Percentiles rank a stretch among this genome's conserved stretches.
Conservation (phyloP, 2,113 vertebrate genomes). For the Phaethon lepturus region DNA sequence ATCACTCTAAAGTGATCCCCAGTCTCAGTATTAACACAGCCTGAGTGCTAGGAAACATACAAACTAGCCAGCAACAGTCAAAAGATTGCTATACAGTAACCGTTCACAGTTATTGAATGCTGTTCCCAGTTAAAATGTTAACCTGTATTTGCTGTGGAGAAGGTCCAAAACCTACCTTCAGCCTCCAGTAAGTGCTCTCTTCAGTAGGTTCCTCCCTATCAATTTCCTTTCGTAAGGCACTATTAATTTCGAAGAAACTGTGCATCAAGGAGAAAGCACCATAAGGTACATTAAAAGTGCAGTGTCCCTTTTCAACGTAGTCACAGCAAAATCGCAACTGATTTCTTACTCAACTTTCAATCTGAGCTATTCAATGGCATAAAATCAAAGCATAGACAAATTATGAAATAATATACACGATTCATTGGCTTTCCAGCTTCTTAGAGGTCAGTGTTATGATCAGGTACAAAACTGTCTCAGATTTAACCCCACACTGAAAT, state of each 20-base stretch:
- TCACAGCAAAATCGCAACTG: neutral
- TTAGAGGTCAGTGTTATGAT: neutral
- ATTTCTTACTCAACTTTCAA: neutral
- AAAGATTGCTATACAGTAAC: neutral
- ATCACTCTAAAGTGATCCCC: neutral
- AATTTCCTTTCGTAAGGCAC: neutral
- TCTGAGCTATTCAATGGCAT: neutral
- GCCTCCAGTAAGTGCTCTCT: neutral
- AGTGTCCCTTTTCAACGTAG: neutral
- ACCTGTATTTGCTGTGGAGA: neutral
- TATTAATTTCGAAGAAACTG: neutral
- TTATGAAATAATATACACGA: neutral
- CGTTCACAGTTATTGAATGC: neutral
- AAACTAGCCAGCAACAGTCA: neutral
- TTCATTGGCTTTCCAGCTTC: neutral
- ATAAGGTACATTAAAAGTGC: neutral
- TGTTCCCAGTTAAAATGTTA: neutral
- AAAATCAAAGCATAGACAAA: neutral
- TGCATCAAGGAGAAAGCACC: neutral
- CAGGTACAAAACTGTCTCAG: neutral
- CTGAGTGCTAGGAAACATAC: neutral
- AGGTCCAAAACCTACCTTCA: neutral
- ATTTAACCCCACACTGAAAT: neutral
- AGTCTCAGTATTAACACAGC: neutral
- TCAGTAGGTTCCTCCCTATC: neutral